Conservation (phyloP, 2,888 invertebrate genomes). For the Pardosa pseudoannulata region DNA sequence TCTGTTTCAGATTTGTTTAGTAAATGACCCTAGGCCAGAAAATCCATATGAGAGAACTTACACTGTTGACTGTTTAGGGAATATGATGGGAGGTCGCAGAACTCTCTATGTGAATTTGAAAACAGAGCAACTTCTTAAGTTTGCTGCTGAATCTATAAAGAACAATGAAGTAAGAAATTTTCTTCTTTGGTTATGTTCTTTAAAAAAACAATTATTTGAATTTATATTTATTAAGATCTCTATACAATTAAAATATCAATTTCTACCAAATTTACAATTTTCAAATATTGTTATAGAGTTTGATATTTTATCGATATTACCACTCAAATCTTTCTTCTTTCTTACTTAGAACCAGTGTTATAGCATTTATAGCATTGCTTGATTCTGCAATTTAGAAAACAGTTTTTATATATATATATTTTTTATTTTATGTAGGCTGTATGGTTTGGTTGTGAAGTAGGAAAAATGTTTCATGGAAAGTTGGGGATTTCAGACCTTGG, state of each 20-base stretch:
- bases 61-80: constrained; percentile 92
- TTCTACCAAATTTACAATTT: too few relatives aligned
- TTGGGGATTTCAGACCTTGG: constrained; percentile 87
- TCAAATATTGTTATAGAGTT: too few relatives aligned
- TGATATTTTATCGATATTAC: too few relatives aligned
- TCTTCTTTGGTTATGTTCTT: too few relatives aligned
- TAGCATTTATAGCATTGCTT: too few relatives aligned
- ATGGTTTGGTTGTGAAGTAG: constrained; percentile 95
- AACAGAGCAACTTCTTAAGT: constrained; percentile 85
- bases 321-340: too few relatives aligned
- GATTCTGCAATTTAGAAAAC: too few relatives aligned
- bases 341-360: too few relatives aligned
- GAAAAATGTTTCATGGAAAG: constrained; percentile 87
- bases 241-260: too few relatives aligned
- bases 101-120: constrained; percentile 93
- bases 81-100: constrained; percentile 87
- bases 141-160: constrained; percentile 86
- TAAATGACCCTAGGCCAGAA: constrained; percentile 88
- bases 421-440: constrained; percentile 81
- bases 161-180: constrained; percentile 82
- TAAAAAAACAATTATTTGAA: too few relatives aligned
- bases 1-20: constrained; percentile 85
- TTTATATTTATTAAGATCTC: too few relatives aligned
- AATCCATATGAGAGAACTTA: constrained; percentile 89
- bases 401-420: too few relatives aligned